A percentile compares a stretch with the other conserved stretches of the same genome.
These are phyloP conservation scores for Lepisosteus osseus DNA, from an alignment of 2,113 vertebrate genomes.

Conservation along the genomic window DNA sequence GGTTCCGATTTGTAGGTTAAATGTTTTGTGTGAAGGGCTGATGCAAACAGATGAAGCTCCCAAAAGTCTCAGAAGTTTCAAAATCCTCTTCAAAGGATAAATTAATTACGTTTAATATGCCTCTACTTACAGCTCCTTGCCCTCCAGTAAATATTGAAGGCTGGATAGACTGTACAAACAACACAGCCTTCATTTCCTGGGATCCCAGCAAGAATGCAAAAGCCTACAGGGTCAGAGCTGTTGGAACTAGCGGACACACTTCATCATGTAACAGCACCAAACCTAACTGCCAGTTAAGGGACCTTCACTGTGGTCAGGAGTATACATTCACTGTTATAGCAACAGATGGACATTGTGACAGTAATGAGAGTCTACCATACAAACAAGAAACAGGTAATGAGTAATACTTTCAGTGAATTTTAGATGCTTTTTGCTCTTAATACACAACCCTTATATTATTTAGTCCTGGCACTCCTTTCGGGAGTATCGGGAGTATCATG, in stretches of 20 bases:
- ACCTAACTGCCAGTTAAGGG: constrained; percentile 40
- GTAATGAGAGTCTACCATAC: constrained; percentile 42
- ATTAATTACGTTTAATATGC: no score
- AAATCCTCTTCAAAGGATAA: background rate
- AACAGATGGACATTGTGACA: constrained; percentile 51
- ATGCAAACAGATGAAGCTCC: background rate
- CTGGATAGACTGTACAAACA: constrained; percentile 44
- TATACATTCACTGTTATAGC: constrained; percentile 57
- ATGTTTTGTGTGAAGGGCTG: background rate
- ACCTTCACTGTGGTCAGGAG: constrained; percentile 51
- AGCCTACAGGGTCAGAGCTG: constrained; percentile 51
- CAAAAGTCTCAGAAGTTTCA: background rate
- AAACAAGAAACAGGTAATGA: constrained; percentile 52
- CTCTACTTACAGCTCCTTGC: constrained; percentile 55
- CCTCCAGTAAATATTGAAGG: constrained; percentile 46
- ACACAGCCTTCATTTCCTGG: constrained; percentile 55
- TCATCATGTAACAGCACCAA: constrained; percentile 36
- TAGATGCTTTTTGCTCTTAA: no score
- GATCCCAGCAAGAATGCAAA: constrained; percentile 44
- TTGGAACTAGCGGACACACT: constrained; percentile 39
- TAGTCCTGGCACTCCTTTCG: no score
- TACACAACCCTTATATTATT: no score
- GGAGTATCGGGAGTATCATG: no score
- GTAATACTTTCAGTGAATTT: no score
- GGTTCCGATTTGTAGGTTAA: background rate